phyloP scores from a whole-genome alignment of 2,888 invertebrate genomes.

The Phengaris alcon region DNA sequence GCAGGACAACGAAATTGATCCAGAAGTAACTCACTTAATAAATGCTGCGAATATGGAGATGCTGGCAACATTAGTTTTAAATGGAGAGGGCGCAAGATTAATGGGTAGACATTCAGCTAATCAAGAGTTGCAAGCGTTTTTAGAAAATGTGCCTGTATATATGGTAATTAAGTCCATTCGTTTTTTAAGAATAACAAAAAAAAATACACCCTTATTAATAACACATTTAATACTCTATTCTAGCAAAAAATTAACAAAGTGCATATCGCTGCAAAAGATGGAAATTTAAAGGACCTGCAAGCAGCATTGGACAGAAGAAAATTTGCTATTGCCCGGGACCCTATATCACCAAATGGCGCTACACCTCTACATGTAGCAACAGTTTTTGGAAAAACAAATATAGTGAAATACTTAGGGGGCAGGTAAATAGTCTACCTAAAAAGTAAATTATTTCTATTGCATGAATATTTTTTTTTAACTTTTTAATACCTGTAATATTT shows the following conservation, averaged over 20 bases:
- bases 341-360: constrained; percentile 88
- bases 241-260: constrained; percentile 94
- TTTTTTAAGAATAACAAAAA: background rate
- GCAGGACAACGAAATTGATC: constrained; percentile 79
- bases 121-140: constrained; percentile 90
- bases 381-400: constrained; percentile 89
- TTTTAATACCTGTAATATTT: background rate
- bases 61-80: constrained; percentile 91
- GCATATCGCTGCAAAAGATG: constrained; percentile 90
- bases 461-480: background rate
- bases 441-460: background rate
- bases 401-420: constrained; percentile 82
- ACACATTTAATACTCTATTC: constrained; percentile 40
- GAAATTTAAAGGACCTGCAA: constrained; percentile 90
- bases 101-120: constrained; percentile 84
- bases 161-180: constrained; percentile 80
- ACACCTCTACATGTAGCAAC: constrained; percentile 93
- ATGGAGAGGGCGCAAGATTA: constrained; percentile 90
- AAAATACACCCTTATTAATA: background rate
- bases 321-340: constrained; percentile 93
- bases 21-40: constrained; percentile 83
- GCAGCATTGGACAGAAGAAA: constrained; percentile 92
- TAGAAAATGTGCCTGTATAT: constrained; percentile 91
- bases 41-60: constrained; percentile 91
- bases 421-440: constrained; percentile 49